phyloP scores from a whole-genome alignment of 2,888 invertebrate species.

The Charanyca ferruginea region DNA sequence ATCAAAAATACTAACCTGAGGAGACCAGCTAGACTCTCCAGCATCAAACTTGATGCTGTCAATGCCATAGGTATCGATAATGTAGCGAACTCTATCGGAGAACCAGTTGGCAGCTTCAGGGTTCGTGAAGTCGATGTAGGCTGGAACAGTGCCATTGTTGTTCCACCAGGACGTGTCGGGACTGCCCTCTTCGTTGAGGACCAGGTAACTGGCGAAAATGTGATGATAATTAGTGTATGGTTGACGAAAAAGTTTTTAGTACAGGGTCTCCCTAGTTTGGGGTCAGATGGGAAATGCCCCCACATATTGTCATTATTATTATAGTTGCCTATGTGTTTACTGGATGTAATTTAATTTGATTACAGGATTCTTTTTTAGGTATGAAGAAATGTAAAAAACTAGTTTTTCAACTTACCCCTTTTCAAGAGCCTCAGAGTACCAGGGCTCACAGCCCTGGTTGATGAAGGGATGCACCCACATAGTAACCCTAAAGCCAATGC shows the following conservation, averaged over 20 bases:
- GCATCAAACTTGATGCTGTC: slow-evolving; percentile 96
- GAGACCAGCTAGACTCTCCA: slow-evolving; percentile 94
- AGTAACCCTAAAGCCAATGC: slow-evolving; percentile 93
- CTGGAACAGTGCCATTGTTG: slow-evolving; percentile 88
- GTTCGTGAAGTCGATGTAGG: slow-evolving; percentile 94
- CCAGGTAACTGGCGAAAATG: slow-evolving; percentile 82
- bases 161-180: slow-evolving; percentile 90
- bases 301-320: no score
- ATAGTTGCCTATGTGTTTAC: no score
- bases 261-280: no score
- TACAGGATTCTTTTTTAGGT: no score
- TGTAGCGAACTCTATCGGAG: slow-evolving; percentile 82
- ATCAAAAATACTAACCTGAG: slow-evolving; percentile 82
- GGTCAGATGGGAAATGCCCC: no score
- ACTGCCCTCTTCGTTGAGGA: slow-evolving; percentile 87
- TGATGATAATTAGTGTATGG: background rate
- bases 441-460: slow-evolving; percentile 93
- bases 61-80: slow-evolving; percentile 92
- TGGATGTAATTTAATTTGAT: background rate
- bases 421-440: slow-evolving; percentile 90
- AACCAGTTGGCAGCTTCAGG: slow-evolving; percentile 92
- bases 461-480: slow-evolving; percentile 97
- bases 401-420: slow-evolving; percentile 86
- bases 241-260: no score
- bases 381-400: background rate